Conservation (phyloP, 2,888 invertebrate species). For the Scotopteryx bipunctaria region DNA sequence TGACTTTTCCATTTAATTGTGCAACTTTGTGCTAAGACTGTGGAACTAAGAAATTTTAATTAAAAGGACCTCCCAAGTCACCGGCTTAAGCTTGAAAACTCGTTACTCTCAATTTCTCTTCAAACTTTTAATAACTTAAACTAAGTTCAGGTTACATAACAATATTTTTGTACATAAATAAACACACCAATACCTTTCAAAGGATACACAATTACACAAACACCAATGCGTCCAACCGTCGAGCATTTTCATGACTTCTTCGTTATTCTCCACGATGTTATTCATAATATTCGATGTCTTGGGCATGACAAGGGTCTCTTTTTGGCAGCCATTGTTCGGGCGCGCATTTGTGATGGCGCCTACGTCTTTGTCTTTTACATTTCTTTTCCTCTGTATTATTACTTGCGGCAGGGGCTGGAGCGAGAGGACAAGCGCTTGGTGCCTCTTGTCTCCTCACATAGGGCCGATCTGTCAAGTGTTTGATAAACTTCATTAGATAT, state of each 20-base stretch:
- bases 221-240: not conserved
- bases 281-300: conserved; percentile 40
- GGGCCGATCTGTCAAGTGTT: conserved; percentile 31
- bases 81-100: conserved; percentile 13
- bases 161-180: conserved; percentile 7
- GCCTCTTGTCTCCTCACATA: not conserved
- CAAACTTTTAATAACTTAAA: conserved; percentile 33
- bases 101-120: conserved; percentile 16
- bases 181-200: not conserved
- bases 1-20: conserved; percentile 2
- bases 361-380: conserved; percentile 42
- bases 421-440: not conserved
- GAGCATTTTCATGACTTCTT: conserved; percentile 5
- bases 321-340: conserved; percentile 50
- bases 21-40: not conserved
- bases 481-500: conserved; percentile 49
- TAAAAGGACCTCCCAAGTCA: conserved; percentile 1
- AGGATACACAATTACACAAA: conserved; percentile 18
- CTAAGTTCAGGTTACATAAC: conserved; percentile 11
- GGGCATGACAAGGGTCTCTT: conserved; percentile 26
- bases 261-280: conserved; percentile 24
- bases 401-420: not conserved
- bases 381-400: conserved; percentile 36
- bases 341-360: conserved; percentile 43
- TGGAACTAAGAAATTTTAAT: conserved; percentile 12